A percentile compares a stretch with the other conserved stretches of the same genome.
phyloP scores from a whole-genome alignment of 2,888 invertebrate genomes.

The Volucella inanis region DNA sequence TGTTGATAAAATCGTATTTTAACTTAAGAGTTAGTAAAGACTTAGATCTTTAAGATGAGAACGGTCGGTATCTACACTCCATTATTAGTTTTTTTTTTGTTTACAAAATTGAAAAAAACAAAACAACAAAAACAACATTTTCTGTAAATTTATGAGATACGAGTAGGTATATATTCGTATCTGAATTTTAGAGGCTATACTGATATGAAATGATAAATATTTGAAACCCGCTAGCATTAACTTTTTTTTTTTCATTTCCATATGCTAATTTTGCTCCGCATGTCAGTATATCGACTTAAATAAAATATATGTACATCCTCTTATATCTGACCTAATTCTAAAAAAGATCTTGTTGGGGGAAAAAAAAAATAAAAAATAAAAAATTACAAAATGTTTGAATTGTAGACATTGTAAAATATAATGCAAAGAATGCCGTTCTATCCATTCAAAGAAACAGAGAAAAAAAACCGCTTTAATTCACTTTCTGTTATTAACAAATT shows the following conservation, averaged over 20 bases:
- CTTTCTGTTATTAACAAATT: constrained; percentile 48
- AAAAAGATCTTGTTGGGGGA: neutral
- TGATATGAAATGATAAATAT: constrained; percentile 48
- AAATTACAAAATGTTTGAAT: constrained; percentile 40
- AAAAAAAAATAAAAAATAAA: no score
- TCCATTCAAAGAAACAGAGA: neutral
- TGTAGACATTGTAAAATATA: constrained; percentile 43
- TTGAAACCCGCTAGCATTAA: constrained; percentile 36
- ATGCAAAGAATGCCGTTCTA: constrained; percentile 19
- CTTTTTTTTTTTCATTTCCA: constrained; percentile 22
- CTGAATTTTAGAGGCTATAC: constrained; percentile 34
- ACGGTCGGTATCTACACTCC: no score
- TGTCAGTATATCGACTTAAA: constrained; percentile 5
- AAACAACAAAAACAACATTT: neutral
- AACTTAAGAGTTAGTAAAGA: no score
- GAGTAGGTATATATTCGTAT: constrained; percentile 23
- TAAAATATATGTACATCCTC: neutral
- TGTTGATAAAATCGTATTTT: no score
- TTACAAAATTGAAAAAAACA: no score
- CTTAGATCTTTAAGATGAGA: no score
- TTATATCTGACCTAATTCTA: constrained; percentile 43
- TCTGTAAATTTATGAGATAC: constrained; percentile 45
- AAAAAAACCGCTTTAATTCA: constrained; percentile 35
- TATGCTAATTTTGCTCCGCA: constrained; percentile 48
- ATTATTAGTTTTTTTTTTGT: no score